Conservation (phyloP, 2,888 invertebrate genomes). For the Trichogramma dendrolimi region DNA sequence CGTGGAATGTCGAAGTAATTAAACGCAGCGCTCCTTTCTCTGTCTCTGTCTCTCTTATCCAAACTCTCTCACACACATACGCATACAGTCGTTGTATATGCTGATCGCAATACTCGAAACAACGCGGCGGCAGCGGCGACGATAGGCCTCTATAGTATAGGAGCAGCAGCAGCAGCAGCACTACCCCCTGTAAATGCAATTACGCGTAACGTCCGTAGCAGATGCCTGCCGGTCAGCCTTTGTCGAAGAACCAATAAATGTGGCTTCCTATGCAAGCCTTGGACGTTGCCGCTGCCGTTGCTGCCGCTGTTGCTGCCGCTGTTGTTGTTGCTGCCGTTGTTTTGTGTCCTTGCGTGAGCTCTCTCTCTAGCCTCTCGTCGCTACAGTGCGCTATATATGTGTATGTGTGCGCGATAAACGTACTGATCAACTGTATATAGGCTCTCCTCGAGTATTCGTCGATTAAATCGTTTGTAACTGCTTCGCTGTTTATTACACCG, state of each 20-base stretch:
- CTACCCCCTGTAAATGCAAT: slow-evolving; percentile 46
- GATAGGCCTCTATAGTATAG: neutral
- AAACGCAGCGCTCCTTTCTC: neutral
- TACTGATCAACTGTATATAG: neutral
- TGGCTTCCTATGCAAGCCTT: slow-evolving; percentile 5
- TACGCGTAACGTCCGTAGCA: slow-evolving; percentile 47
- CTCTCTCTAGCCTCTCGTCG: slow-evolving; percentile 6
- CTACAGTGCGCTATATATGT: slow-evolving; percentile 8
- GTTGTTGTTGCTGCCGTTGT: slow-evolving; percentile 1
- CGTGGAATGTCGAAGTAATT: slow-evolving; percentile 11
- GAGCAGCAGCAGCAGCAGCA: slow-evolving; percentile 16
- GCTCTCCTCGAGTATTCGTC: slow-evolving; percentile 11
- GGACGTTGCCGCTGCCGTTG: neutral
- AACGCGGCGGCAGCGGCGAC: neutral
- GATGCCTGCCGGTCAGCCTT: slow-evolving; percentile 43
- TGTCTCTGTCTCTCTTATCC: no score
- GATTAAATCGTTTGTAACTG: slow-evolving; percentile 26
- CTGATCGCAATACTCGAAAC: slow-evolving; percentile 20
- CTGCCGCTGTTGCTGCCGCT: slow-evolving; percentile 5
- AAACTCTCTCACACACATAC: no score
- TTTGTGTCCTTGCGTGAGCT: slow-evolving; percentile 2
- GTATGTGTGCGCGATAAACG: neutral
- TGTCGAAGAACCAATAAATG: slow-evolving; percentile 40
- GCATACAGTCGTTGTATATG: neutral
- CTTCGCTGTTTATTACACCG: slow-evolving; percentile 1